phyloP scores from a whole-genome alignment of 2,113 vertebrate genomes.

The Coptodon bakossiorum region DNA sequence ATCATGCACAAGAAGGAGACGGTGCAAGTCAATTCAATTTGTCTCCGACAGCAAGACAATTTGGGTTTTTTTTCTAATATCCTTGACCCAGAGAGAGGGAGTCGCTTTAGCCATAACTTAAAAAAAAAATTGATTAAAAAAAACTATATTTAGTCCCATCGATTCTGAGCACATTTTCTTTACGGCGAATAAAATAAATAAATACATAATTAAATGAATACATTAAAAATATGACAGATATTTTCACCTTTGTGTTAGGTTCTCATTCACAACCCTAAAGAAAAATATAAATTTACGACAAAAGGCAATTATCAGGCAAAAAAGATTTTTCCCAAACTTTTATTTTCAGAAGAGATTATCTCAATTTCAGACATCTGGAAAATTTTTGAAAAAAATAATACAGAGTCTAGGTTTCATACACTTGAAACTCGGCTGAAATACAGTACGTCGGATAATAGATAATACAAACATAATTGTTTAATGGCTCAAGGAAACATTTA shows the following conservation, averaged over 20 bases:
- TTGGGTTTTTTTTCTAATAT: neutral
- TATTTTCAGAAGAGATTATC: neutral
- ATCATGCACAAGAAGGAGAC: conserved; percentile 38
- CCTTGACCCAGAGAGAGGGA: conserved; percentile 19
- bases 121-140: neutral
- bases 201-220: neutral
- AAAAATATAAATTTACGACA: neutral
- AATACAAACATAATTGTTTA: neutral
- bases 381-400: neutral
- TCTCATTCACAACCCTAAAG: neutral
- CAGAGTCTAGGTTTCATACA: neutral
- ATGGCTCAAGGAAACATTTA: neutral
- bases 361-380: neutral
- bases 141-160: neutral
- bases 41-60: conserved; percentile 14
- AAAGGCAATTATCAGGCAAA: neutral
- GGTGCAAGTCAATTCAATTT: conserved; percentile 56
- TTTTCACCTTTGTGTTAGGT: neutral
- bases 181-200: neutral
- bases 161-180: neutral
- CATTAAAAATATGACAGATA: neutral
- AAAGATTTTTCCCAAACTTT: neutral
- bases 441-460: neutral
- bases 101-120: neutral
- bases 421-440: neutral